Evolutionary conservation across 1,140 invertebrate species (phyloP).

Genomic region (Drosophila pseudoobscura): DNA sequence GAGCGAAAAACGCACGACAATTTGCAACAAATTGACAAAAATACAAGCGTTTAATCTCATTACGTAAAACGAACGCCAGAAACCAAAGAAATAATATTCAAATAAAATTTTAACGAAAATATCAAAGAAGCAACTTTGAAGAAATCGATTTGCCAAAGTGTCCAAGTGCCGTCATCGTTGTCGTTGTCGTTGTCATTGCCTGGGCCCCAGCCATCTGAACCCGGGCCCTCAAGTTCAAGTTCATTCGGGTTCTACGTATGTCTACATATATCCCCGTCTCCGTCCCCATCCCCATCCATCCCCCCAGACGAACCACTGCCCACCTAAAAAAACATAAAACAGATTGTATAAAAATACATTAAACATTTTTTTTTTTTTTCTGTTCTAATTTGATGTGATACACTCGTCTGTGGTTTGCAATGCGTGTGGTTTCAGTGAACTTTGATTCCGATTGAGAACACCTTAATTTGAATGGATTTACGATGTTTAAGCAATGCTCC

Average conservation of each 20-base stretch:
- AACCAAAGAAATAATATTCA: slow-evolving; percentile 27
- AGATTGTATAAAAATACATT: slow-evolving; percentile 16
- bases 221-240: slow-evolving; percentile 69
- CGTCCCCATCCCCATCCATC: too few relatives aligned
- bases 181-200: slow-evolving; percentile 9
- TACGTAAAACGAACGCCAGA: slow-evolving; percentile 62
- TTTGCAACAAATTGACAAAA: slow-evolving; percentile 80
- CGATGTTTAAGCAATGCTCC: slow-evolving; percentile 10
- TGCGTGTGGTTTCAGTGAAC: slow-evolving; percentile 30
- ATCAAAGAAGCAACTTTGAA: slow-evolving; percentile 20
- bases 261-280: too few relatives aligned
- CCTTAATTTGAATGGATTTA: slow-evolving; percentile 35
- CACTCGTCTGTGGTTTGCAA: slow-evolving; percentile 47
- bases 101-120: slow-evolving; percentile 15
- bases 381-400: slow-evolving; percentile 51
- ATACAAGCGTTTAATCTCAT: slow-evolving; percentile 77
- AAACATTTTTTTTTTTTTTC: slow-evolving; percentile 8
- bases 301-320: slow-evolving; percentile 10
- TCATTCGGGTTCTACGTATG: slow-evolving; percentile 32
- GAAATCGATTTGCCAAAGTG: slow-evolving; percentile 71
- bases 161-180: slow-evolving; percentile 52
- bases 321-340: slow-evolving; percentile 12
- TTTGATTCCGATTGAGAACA: slow-evolving; percentile 21
- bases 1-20: slow-evolving; percentile 59
- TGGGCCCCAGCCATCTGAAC: slow-evolving; percentile 45